phyloP scores from a whole-genome alignment of 2,888 invertebrate genomes.

The Boloria selene region DNA sequence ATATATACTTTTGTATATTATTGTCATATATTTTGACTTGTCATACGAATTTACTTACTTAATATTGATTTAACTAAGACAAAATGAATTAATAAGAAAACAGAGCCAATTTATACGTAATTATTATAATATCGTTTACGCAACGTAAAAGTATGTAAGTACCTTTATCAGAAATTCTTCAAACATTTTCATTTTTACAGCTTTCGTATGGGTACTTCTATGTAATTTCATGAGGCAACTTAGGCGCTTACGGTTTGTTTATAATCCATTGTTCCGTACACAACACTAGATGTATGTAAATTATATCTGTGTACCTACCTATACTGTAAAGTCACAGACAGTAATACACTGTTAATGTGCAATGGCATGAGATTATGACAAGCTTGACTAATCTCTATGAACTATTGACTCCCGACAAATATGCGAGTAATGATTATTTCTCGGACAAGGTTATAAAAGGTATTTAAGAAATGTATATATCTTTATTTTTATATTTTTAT shows the following conservation, averaged over 20 bases:
- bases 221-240: slow-evolving; percentile 44
- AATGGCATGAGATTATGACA: slow-evolving; percentile 28
- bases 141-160: no score
- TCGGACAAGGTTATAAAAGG: not conserved
- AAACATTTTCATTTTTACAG: slow-evolving; percentile 42
- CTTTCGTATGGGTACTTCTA: slow-evolving; percentile 40
- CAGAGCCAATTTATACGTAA: slow-evolving; percentile 18
- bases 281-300: slow-evolving; percentile 39
- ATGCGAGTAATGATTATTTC: not conserved
- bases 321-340: slow-evolving; percentile 31
- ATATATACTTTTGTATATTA: no score
- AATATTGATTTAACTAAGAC: no score
- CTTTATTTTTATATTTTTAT: no score
- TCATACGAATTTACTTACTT: no score
- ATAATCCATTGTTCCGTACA: slow-evolving; percentile 43
- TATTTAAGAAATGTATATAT: no score
- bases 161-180: slow-evolving; percentile 42
- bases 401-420: not conserved
- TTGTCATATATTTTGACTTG: no score
- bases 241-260: slow-evolving; percentile 42
- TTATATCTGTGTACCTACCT: slow-evolving; percentile 38
- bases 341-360: slow-evolving; percentile 36
- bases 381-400: slow-evolving; percentile 28
- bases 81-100: not conserved
- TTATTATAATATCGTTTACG: slow-evolving; percentile 9